Evolutionary conservation across 2,797 vertebrate species (phyloP).

Genomic region (Varecia variegata): DNA sequence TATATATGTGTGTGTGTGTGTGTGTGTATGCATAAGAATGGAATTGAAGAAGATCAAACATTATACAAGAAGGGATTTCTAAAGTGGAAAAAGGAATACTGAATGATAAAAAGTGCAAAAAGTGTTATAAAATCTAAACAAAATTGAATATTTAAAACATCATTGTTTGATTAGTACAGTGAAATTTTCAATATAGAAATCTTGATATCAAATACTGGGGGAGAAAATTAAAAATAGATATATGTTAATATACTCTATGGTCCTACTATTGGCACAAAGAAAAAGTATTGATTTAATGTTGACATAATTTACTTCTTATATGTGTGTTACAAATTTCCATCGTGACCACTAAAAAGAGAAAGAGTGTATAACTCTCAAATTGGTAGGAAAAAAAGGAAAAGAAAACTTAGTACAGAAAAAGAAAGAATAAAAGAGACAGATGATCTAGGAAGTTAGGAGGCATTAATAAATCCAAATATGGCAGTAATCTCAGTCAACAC

Average conservation of each 20-base stretch:
- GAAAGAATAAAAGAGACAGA: background rate
- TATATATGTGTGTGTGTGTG: background rate
- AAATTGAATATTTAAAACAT: background rate
- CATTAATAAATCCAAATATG: background rate
- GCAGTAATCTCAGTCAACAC: background rate
- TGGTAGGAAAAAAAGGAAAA: background rate
- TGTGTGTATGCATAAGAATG: background rate
- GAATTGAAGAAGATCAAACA: background rate
- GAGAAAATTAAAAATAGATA: background rate
- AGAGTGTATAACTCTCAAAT: background rate
- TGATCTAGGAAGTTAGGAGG: background rate
- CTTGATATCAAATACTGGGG: background rate
- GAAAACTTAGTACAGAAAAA: background rate
- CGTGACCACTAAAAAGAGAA: background rate
- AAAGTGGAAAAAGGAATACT: background rate
- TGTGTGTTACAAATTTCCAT: background rate
- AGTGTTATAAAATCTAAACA: background rate
- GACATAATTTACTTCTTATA: background rate
- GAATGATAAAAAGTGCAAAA: background rate
- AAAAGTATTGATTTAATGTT: background rate
- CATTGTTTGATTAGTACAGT: background rate
- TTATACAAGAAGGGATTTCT: background rate
- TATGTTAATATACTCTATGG: background rate
- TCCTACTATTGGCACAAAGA: no score
- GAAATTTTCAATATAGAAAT: background rate